Evolutionary conservation across 2,113 vertebrate genomes (phyloP).

Genomic region (Hippocampus zosterae): DNA sequence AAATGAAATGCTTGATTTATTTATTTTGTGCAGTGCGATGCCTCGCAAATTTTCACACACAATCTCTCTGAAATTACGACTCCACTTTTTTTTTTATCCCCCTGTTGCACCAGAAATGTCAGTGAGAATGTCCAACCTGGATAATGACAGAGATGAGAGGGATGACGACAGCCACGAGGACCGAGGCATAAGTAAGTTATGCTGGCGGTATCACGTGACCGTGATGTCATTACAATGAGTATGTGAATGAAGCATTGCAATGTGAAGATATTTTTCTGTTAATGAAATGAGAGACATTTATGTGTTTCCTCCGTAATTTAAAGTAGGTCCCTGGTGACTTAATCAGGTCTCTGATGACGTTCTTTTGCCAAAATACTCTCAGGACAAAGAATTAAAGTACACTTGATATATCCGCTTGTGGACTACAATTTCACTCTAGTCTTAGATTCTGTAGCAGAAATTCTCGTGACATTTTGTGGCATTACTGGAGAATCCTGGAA

Average conservation of each 20-base stretch:
- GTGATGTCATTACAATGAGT: neutral
- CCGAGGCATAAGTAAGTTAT: constrained; percentile 90
- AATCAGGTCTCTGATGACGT: neutral
- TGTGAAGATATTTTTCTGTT: neutral
- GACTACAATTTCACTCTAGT: no score
- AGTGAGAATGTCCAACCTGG: constrained; percentile 97
- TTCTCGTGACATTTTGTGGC: neutral
- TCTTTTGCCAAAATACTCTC: neutral
- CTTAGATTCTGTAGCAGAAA: neutral
- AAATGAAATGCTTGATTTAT: neutral
- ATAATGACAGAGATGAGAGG: constrained; percentile 92
- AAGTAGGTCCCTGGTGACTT: neutral
- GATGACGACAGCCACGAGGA: constrained; percentile 97
- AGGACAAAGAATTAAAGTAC: neutral
- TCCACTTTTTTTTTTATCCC: neutral
- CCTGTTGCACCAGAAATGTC: constrained; percentile 84
- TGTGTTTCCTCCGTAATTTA: neutral
- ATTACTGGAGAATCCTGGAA: neutral
- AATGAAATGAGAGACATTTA: neutral
- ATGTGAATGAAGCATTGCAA: neutral
- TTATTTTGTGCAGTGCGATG: neutral
- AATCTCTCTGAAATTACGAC: constrained; percentile 2
- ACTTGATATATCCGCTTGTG: neutral
- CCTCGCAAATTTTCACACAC: neutral
- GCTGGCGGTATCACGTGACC: neutral